These are phyloP conservation scores for Sorex araneus DNA, from an alignment of 2,113 vertebrate genomes.

Conservation along the genomic window DNA sequence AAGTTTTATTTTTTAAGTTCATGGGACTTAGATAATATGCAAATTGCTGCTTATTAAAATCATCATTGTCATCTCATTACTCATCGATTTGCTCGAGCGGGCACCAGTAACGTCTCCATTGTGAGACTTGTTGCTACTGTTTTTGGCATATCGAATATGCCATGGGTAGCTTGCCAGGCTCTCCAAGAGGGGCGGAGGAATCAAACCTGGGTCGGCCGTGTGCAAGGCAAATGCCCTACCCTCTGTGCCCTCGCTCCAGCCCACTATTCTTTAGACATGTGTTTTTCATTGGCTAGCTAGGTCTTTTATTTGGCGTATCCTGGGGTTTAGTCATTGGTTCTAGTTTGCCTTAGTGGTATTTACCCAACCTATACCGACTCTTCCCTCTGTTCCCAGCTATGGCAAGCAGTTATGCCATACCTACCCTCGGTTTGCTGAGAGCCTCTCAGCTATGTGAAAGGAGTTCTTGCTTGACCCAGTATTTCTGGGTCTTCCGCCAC, in stretches of 20 bases:
- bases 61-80: too few relatives aligned
- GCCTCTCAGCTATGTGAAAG: neutral
- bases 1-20: conserved; percentile 3
- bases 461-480: neutral
- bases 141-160: too few relatives aligned
- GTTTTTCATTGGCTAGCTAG: conserved; percentile 33
- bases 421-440: neutral
- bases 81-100: too few relatives aligned
- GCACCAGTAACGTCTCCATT: too few relatives aligned
- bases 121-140: too few relatives aligned
- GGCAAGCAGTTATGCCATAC: conserved; percentile 4
- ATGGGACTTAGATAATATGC: conserved; percentile 23
- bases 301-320: conserved; percentile 44
- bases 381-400: neutral
- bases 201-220: too few relatives aligned
- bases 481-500: conserved; percentile 14
- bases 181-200: too few relatives aligned
- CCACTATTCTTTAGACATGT: conserved; percentile 29
- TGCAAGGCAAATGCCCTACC: too few relatives aligned
- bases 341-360: conserved; percentile 18
- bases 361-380: neutral
- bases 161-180: too few relatives aligned
- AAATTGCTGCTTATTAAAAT: conserved; percentile 43
- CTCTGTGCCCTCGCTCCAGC: too few relatives aligned
- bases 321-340: neutral